These are phyloP conservation scores for Phaethornis superciliosus DNA, from an alignment of 2,113 vertebrate genomes.

Conservation along the genomic window DNA sequence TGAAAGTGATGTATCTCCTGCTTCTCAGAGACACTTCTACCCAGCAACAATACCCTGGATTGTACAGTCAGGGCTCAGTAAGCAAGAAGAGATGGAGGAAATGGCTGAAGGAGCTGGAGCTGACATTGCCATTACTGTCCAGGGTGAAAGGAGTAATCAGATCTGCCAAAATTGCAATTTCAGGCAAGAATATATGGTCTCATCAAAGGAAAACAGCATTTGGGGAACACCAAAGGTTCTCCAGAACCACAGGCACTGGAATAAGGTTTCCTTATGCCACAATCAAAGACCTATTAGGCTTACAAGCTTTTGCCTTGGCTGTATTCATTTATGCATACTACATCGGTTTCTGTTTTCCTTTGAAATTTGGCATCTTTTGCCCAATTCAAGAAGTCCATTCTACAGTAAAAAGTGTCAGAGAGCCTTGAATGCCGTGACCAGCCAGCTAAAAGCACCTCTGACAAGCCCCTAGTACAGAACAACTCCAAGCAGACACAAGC, in stretches of 20 bases:
- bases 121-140: background rate
- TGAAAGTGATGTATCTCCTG: fast-evolving
- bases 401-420: background rate
- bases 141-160: background rate
- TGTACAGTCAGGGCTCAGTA: background rate
- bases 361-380: background rate
- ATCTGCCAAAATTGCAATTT: background rate
- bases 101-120: background rate
- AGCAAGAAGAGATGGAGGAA: background rate
- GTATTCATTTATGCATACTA: background rate
- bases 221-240: background rate
- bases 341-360: background rate
- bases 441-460: background rate
- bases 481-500: background rate
- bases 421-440: background rate
- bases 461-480: background rate
- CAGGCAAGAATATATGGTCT: background rate
- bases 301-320: background rate
- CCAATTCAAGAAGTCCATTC: background rate
- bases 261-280: background rate
- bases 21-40: background rate
- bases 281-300: background rate
- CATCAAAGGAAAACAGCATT: background rate
- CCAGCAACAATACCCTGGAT: background rate
- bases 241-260: background rate